Evolutionary conservation across 2,113 vertebrate species (phyloP).

Genomic region (Cephalopterus ornatus): DNA sequence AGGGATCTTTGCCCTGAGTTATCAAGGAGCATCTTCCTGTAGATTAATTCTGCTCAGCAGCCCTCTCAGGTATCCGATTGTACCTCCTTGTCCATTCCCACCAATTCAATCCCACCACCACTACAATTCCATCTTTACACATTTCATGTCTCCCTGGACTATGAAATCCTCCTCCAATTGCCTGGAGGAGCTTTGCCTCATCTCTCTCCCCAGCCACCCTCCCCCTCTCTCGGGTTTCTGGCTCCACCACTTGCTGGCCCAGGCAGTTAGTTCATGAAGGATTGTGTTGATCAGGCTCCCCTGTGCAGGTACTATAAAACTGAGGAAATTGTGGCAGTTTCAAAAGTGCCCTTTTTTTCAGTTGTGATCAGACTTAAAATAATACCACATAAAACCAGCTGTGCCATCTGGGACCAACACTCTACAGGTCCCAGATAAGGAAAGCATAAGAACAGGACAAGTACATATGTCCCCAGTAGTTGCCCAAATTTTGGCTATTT

Average conservation of each 20-base stretch:
- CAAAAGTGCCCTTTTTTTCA: not conserved
- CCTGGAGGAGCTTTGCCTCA: not conserved
- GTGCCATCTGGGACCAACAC: not conserved
- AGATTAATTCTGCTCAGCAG: not conserved
- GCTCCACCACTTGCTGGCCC: not conserved
- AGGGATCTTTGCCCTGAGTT: not conserved
- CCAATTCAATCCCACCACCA: not conserved
- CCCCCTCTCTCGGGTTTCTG: not conserved
- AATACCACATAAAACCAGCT: not conserved
- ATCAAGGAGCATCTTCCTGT: not conserved
- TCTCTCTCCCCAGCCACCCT: not conserved
- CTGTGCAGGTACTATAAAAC: not conserved
- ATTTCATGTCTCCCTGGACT: not conserved
- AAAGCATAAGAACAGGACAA: not conserved
- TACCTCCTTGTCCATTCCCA: not conserved
- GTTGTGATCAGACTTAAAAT: not conserved
- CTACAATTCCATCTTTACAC: not conserved
- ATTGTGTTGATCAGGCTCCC: not conserved
- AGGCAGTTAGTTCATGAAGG: not conserved
- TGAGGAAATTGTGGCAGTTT: not conserved
- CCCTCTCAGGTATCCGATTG: not conserved
- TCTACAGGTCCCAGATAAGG: not conserved
- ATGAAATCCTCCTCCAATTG: not conserved
- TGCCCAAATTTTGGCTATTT: not conserved
- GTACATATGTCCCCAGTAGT: not conserved